Conservation (phyloP, 2,797 vertebrate genomes). For the Takifugu rubripes region DNA sequence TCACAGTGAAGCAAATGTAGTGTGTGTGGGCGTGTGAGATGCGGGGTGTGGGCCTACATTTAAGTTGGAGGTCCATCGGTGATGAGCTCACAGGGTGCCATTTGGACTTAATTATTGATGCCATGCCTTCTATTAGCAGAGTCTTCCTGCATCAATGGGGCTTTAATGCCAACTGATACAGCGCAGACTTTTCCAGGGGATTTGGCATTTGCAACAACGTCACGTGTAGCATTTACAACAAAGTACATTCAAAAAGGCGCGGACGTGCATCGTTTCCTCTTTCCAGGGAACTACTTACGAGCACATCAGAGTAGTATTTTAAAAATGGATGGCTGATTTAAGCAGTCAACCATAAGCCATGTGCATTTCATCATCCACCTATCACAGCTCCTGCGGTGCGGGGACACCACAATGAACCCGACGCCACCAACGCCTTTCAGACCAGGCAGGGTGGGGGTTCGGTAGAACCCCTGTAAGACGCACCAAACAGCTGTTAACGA, state of each 20-base stretch:
- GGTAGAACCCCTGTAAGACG: neutral
- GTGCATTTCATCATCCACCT: slow-evolving; percentile 39
- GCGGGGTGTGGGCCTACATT: slow-evolving; percentile 23
- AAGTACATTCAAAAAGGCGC: neutral
- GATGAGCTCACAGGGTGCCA: slow-evolving; percentile 22
- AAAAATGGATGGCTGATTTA: slow-evolving; percentile 24
- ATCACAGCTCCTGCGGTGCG: slow-evolving; percentile 42
- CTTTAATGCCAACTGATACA: slow-evolving; percentile 3
- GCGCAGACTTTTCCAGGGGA: neutral
- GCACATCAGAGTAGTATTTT: slow-evolving; percentile 22
- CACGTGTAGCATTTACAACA: slow-evolving; percentile 25
- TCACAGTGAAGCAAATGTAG: slow-evolving; percentile 42
- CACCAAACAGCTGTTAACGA: no score
- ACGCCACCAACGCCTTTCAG: slow-evolving; percentile 67
- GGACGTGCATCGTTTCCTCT: slow-evolving; percentile 15
- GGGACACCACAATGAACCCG: slow-evolving; percentile 47
- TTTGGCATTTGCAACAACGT: slow-evolving; percentile 15
- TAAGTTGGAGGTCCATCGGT: slow-evolving; percentile 12
- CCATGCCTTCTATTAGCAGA: slow-evolving; percentile 3
- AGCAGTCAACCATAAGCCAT: slow-evolving; percentile 44
- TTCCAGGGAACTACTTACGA: slow-evolving; percentile 4
- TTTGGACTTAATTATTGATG: slow-evolving; percentile 25
- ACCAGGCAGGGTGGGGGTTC: slow-evolving; percentile 11
- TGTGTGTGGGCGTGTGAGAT: slow-evolving; percentile 45
- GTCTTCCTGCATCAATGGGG: neutral